Evolutionary conservation across 1,140 invertebrate species (phyloP), one percentile per base, ranked within the genome.

Genomic region (Phortica variegata): DNA sequence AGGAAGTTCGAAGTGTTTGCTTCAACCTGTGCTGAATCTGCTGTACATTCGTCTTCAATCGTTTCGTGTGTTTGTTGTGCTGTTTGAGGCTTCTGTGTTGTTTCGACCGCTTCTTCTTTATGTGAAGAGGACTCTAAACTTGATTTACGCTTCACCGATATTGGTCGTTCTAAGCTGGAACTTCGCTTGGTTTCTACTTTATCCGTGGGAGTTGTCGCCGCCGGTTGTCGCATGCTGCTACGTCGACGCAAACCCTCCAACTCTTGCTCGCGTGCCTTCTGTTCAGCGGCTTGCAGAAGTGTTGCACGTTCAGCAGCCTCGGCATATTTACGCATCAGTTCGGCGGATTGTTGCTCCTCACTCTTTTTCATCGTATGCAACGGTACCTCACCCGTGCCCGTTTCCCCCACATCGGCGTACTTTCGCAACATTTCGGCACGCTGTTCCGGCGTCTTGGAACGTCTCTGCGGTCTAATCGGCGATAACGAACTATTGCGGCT

Each of bases 371-470:
- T 16, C 18, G 3, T 34, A 15, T 15, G 12, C 12, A 29, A 10
- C 3, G 45, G 57, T 0, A 47, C 8, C 0, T 23, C 21, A 4
- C 42, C 41, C 8, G 10, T 29, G 6, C 21, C 31, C 1, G 54
- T 39, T 33, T 68, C 63, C 0, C 63, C 63, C 17, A 68, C 55
- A 10, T 49, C 54, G 12, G 68, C 52, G 13, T 68, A 68, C 20
- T 69, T 44, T 31, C 51, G 23, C 33, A 52, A 33, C 16, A 33
- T 32, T 4, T 34, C 43, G 10, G 48, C 45, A 3, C 62, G 48
- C 13, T 68, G 66, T 21, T 74, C 71, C 0, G 71, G 71, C 0
- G 71, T 74, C 49, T 61, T 73, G 9, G 71, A 74, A 33, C 71
- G 63, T 8, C 71, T 38, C 29, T 71, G 58, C 1, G 71, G 71